Base-by-base conservation (phyloP, 2,797 vertebrate genomes). In the Poliocrania exsul region DNA sequence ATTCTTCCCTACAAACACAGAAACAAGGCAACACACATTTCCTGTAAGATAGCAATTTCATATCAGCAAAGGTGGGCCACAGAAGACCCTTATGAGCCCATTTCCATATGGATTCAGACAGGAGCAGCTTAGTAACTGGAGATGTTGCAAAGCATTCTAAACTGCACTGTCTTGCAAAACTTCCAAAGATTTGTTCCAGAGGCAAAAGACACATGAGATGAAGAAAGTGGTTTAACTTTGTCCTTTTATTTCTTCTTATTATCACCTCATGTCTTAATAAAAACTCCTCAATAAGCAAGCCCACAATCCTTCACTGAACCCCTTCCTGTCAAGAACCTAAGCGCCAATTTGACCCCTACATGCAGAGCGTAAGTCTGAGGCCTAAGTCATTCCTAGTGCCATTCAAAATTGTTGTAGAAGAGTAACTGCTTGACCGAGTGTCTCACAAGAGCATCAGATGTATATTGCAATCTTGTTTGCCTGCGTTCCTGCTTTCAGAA, bases 81-180 rank as follows among this genome's bases (percentile, higher is more conserved):
- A 47, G 53, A 66, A 66, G 51, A 35, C 21, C 44, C 75, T 44
- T 38, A 60, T 10, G 44, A 47, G 16, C 20, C 18, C 29, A n/a
- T 53, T 51, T 73, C 28, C 5, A 1, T 14, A 40, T 16, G 37
- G 50, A 71, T 23, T 49, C 7, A 9, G 57, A 17, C 16, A 75
- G 54, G 17, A 86, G 26, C 46, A 49, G 37, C 25, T 61, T 2
- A 58, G 44, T 11, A 44, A 16, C 29, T 11, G 11, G 44, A 90
- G 53, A 82, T 74, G 33, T 29, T 0, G 0, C 25, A 49, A 24
- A 3, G 2, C 0, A 0, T 44, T 74, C 49, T 72, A 40, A 86
- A 72, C n/a, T 37, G 16, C 31, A 31, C 25, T 3, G 4, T 49
- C 16, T 26, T 83, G 60, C 64, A 73, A 77, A 77, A 60, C 7